phyloP scores from a whole-genome alignment of 2,888 invertebrate species.

The Norana najaformis region DNA sequence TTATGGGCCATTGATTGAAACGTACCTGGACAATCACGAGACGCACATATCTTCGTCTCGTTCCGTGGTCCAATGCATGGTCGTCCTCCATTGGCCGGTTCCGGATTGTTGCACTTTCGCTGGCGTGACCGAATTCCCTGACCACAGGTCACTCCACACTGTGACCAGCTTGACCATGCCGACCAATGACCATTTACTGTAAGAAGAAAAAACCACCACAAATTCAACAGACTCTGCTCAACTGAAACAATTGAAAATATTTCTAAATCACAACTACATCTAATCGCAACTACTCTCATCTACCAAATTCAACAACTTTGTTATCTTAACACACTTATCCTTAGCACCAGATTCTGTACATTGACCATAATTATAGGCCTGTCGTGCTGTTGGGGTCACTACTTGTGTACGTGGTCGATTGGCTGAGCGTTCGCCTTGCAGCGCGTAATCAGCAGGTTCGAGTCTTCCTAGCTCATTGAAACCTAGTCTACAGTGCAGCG shows the following conservation, averaged over 20 bases:
- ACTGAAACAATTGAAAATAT: too few relatives aligned
- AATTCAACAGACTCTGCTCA: background rate
- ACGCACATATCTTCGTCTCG: constrained; percentile 52
- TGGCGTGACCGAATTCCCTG: constrained; percentile 65
- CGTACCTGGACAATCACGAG: constrained; percentile 54
- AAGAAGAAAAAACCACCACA: background rate
- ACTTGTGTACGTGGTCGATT: too few relatives aligned
- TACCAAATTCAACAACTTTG: background rate
- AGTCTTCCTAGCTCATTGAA: too few relatives aligned
- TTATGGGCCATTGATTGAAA: background rate
- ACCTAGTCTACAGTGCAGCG: too few relatives aligned
- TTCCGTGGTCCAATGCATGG: constrained; percentile 59
- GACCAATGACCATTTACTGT: constrained; percentile 65
- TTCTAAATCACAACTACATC: background rate
- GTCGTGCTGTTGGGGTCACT: too few relatives aligned
- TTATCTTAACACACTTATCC: background rate
- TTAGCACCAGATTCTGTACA: too few relatives aligned
- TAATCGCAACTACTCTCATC: background rate
- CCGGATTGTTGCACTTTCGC: constrained; percentile 65
- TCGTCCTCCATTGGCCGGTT: constrained; percentile 63
- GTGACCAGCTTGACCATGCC: constrained; percentile 68
- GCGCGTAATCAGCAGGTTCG: too few relatives aligned
- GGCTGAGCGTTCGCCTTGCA: too few relatives aligned
- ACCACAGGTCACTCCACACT: constrained; percentile 67
- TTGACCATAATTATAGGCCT: too few relatives aligned